Conservation (phyloP, 2,797 vertebrate genomes). For the Amphiprion clarkii region DNA sequence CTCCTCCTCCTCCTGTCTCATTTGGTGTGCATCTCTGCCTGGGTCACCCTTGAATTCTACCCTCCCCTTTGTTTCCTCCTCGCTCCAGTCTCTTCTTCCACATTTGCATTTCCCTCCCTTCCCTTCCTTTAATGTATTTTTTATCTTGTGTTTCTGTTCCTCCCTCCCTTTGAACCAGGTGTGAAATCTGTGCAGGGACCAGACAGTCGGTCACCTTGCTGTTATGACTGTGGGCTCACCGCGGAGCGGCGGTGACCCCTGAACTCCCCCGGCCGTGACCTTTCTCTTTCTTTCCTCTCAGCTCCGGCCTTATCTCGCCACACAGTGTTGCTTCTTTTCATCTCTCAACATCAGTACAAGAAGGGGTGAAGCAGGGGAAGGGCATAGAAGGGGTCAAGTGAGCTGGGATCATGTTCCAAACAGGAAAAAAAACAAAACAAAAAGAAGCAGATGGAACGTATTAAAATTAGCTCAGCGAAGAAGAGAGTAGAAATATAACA, state of each 20-base stretch:
- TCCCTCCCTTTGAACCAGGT: slow-evolving; percentile 49
- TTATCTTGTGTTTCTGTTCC: slow-evolving; percentile 13
- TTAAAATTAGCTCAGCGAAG: slow-evolving; percentile 11
- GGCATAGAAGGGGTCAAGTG: slow-evolving; percentile 21
- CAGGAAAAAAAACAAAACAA: neutral
- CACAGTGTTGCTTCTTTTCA: slow-evolving; percentile 62
- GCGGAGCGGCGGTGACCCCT: slow-evolving; percentile 56
- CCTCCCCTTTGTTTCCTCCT: slow-evolving; percentile 37
- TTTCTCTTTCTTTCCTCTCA: slow-evolving; percentile 38
- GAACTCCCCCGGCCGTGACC: slow-evolving; percentile 51
- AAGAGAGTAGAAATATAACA: neutral
- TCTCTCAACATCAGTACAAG: slow-evolving; percentile 56
- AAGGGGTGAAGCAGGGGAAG: slow-evolving; percentile 33
- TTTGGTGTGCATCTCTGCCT: slow-evolving; percentile 47
- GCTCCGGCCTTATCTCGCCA: slow-evolving; percentile 54
- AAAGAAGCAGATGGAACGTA: slow-evolving; percentile 6
- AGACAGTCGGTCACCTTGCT: slow-evolving; percentile 45
- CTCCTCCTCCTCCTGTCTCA: slow-evolving; percentile 34
- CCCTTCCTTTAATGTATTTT: slow-evolving; percentile 37
- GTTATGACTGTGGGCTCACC: slow-evolving; percentile 29
- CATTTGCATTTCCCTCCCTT: slow-evolving; percentile 51
- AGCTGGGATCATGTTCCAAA: slow-evolving; percentile 17
- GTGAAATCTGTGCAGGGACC: slow-evolving; percentile 40
- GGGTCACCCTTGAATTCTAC: slow-evolving; percentile 51
- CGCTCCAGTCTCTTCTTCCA: slow-evolving; percentile 25